A percentile compares a stretch with the other conserved stretches of the same genome.
These are phyloP conservation scores for Hedychridium roseum DNA, from an alignment of 2,888 invertebrate species.

Conservation along the genomic window DNA sequence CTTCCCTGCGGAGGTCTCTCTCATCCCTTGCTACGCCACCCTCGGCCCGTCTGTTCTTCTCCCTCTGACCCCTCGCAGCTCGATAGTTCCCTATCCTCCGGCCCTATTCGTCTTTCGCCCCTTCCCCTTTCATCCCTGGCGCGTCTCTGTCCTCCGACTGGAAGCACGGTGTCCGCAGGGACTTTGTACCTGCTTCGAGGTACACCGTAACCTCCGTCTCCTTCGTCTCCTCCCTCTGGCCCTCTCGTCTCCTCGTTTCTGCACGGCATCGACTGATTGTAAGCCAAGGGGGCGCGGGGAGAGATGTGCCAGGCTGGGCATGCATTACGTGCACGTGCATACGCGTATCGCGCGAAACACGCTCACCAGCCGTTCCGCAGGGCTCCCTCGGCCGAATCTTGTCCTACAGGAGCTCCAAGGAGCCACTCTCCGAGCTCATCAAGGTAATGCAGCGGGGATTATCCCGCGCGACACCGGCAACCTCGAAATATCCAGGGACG, in stretches of 20 bases:
- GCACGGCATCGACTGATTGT: too few species aligned
- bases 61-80: conserved; percentile 1
- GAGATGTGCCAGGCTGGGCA: too few species aligned
- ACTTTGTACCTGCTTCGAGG: conserved; percentile 32
- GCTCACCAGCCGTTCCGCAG: too few species aligned
- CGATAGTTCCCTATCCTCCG: conserved; percentile 5
- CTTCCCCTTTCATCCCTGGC: conserved; percentile 17
- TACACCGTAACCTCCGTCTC: conserved; percentile 31
- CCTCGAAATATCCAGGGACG: too few species aligned
- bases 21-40: conserved; percentile 17
- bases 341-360: too few species aligned
- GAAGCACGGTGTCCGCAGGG: conserved; percentile 41
- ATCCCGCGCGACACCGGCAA: conserved; percentile 49
- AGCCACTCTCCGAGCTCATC: conserved; percentile 56
- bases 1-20: conserved; percentile 11
- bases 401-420: conserved; percentile 31
- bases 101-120: conserved; percentile 5
- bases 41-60: too few species aligned
- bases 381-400: conserved; percentile 28
- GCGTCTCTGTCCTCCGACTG: conserved; percentile 30
- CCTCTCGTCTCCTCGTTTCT: conserved; percentile 8
- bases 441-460: conserved; percentile 63
- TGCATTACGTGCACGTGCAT: not conserved
- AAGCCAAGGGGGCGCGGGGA: too few species aligned
- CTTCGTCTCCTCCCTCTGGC: conserved; percentile 17